Conservation (phyloP, 2,113 vertebrate species). For the Casuarius casuarius region DNA sequence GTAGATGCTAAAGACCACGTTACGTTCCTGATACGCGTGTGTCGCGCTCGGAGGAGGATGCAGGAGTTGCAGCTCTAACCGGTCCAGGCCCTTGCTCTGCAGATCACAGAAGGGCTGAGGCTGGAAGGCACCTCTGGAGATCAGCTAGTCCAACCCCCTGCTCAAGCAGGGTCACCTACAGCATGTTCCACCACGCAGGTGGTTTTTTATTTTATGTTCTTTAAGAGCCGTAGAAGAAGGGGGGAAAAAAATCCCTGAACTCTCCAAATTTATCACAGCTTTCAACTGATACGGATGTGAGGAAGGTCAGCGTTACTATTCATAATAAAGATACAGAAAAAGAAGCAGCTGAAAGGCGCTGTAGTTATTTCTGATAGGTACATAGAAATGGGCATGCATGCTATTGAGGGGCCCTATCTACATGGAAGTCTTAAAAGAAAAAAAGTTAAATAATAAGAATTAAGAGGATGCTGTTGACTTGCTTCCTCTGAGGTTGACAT, state of each 20-base stretch:
- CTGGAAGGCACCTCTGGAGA: too few species aligned
- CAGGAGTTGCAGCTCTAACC: not conserved
- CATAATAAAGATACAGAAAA: rapidly evolving
- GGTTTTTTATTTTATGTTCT: not conserved
- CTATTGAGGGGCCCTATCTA: not conserved
- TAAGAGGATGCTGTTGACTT: not conserved
- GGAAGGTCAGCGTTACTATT: not conserved
- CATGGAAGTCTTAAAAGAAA: not conserved
- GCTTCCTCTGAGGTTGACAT: not conserved
- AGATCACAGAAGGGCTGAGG: not conserved
- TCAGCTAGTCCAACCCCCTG: too few species aligned
- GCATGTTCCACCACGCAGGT: not conserved
- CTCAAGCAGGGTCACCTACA: too few species aligned
- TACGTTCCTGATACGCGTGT: not conserved
- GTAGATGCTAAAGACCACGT: not conserved
- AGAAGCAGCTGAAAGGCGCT: not conserved
- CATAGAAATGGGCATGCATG: not conserved
- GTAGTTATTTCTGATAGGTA: rapidly evolving
- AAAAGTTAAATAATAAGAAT: not conserved
- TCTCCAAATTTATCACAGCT: not conserved
- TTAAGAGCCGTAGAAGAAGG: not conserved
- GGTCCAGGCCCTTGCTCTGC: not conserved
- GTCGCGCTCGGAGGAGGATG: not conserved
- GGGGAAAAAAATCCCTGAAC: not conserved
- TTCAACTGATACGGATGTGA: not conserved